Evolutionary conservation across 2,888 invertebrate species (phyloP).

Genomic region (Antitype chi): DNA sequence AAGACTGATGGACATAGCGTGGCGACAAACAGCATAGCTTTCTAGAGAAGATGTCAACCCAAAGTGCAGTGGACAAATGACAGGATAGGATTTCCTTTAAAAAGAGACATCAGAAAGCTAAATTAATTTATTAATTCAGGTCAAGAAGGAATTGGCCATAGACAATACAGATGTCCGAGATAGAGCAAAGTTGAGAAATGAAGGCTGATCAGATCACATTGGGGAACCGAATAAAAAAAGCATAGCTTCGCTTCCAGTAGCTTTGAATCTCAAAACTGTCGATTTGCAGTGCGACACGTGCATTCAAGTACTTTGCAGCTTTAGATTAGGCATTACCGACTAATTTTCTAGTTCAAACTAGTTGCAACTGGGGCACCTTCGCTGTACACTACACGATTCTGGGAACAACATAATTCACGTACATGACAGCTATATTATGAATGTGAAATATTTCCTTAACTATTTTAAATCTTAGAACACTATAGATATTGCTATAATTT

Average conservation of each 20-base stretch:
- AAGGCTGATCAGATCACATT: neutral
- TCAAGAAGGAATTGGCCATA: neutral
- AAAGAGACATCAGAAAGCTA: neutral
- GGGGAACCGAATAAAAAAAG: neutral
- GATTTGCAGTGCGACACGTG: constrained; percentile 44
- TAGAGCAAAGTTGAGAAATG: neutral
- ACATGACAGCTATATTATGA: constrained; percentile 37
- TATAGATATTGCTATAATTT: constrained; percentile 9
- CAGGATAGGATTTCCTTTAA: neutral
- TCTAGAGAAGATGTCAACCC: neutral
- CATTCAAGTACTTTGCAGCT: constrained; percentile 51
- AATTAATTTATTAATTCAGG: neutral
- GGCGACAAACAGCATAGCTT: constrained; percentile 12
- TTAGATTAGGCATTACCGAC: constrained; percentile 54
- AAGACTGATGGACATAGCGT: constrained; percentile 24
- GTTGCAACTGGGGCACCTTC: constrained; percentile 64
- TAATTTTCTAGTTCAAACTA: constrained; percentile 63
- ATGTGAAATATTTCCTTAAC: constrained; percentile 54
- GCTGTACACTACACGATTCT: constrained; percentile 40
- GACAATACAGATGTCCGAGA: neutral
- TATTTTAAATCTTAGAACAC: constrained; percentile 4
- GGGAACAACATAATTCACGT: constrained; percentile 49
- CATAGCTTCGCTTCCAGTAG: constrained; percentile 11
- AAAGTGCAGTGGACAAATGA: neutral
- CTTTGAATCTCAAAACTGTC: constrained; percentile 12